These are phyloP conservation scores for Xerus rutilus DNA, from an alignment of 2,797 vertebrate species.

Conservation along the genomic window DNA sequence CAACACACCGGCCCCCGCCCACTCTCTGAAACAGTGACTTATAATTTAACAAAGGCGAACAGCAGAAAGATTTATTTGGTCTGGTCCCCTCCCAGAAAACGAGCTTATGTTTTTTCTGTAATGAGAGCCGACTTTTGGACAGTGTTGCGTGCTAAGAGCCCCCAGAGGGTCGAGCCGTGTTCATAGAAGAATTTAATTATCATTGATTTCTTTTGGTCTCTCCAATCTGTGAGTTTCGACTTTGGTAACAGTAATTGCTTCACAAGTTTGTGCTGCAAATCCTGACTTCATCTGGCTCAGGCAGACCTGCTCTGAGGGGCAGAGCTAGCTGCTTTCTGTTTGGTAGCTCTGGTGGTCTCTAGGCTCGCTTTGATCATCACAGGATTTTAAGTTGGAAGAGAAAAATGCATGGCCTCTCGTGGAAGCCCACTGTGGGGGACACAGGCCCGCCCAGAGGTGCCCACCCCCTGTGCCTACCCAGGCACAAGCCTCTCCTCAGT, in stretches of 20 bases:
- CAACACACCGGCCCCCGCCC: background rate
- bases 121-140: slow-evolving; percentile 88
- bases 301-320: background rate
- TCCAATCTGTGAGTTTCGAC: slow-evolving; percentile 83
- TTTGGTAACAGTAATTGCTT: slow-evolving; percentile 75
- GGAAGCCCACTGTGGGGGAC: background rate
- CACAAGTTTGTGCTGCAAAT: slow-evolving; percentile 77
- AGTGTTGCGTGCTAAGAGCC: slow-evolving; percentile 83
- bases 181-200: slow-evolving; percentile 90
- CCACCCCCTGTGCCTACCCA: background rate
- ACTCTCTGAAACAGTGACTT: slow-evolving; percentile 74
- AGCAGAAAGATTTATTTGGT: slow-evolving; percentile 85
- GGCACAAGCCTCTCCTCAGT: too few relatives aligned
- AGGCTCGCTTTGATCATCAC: background rate
- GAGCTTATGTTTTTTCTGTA: slow-evolving; percentile 77
- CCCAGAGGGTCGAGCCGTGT: slow-evolving; percentile 84
- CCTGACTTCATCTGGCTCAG: slow-evolving; percentile 60
- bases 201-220: slow-evolving; percentile 88
- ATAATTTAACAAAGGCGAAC: slow-evolving; percentile 80
- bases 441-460: background rate
- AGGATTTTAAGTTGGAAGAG: background rate
- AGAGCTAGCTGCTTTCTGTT: fast-evolving
- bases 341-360: background rate
- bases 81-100: slow-evolving; percentile 84
- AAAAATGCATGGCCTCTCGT: fast-evolving